Evolutionary conservation across 1,140 invertebrate species (phyloP).

Genomic region (Euura saliciscinereae): DNA sequence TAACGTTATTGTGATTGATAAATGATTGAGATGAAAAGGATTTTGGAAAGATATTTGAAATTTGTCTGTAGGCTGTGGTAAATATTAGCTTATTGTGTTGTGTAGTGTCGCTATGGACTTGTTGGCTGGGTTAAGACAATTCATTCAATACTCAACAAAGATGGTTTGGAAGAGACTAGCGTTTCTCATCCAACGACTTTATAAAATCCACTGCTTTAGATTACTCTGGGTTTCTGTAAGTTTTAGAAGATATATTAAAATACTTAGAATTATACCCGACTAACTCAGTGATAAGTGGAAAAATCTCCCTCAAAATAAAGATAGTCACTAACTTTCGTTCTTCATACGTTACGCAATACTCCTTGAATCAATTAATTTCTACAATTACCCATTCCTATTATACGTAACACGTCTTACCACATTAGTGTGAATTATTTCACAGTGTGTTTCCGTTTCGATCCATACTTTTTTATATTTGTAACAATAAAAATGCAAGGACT

Average conservation of each 20-base stretch:
- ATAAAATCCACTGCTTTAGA: constrained; percentile 31
- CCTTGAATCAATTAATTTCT: neutral
- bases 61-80: neutral
- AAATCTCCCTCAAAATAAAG: constrained; percentile 10
- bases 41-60: neutral
- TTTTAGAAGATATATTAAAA: constrained; percentile 24
- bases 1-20: too few species aligned
- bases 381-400: too few species aligned
- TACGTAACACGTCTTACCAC: too few species aligned
- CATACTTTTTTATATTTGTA: too few species aligned
- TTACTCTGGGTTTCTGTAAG: constrained; percentile 43
- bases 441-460: too few species aligned
- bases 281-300: constrained; percentile 15
- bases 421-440: too few species aligned
- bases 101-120: constrained; percentile 30
- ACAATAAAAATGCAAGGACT: neutral
- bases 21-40: neutral
- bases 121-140: constrained; percentile 24
- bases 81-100: neutral
- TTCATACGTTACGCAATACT: neutral
- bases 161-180: constrained; percentile 35
- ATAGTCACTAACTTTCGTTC: constrained; percentile 15
- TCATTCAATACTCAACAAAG: constrained; percentile 30
- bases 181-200: constrained; percentile 35
- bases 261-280: neutral